Evolutionary conservation across 2,888 invertebrate species (phyloP).

Genomic region (Lasioglossum villosulum): DNA sequence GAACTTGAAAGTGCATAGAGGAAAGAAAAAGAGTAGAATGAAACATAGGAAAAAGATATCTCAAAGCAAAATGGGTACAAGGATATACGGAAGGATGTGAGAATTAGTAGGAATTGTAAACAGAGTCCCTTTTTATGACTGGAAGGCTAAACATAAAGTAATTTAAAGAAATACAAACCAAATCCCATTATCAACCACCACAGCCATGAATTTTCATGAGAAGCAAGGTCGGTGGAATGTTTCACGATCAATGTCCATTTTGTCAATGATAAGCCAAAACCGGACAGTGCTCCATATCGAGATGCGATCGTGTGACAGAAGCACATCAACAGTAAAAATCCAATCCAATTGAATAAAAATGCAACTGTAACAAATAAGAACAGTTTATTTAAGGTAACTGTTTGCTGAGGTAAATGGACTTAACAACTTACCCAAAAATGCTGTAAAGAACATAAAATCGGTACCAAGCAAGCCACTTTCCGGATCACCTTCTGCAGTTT

Average conservation of each 20-base stretch:
- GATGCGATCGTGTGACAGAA: slow-evolving; percentile 97
- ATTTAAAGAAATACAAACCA: slow-evolving; percentile 85
- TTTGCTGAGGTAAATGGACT: slow-evolving; percentile 14
- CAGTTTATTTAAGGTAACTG: slow-evolving; percentile 4
- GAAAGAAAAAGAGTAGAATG: too few species aligned
- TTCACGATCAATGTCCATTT: slow-evolving; percentile 98
- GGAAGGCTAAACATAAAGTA: too few species aligned
- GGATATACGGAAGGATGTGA: too few species aligned
- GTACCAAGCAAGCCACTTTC: slow-evolving; percentile 95
- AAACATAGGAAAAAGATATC: too few species aligned
- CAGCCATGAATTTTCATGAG: slow-evolving; percentile 95
- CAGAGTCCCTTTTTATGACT: too few species aligned
- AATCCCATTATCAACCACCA: slow-evolving; percentile 97
- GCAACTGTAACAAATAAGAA: slow-evolving; percentile 88
- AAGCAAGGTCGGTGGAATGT: slow-evolving; percentile 94
- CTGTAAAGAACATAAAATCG: slow-evolving; percentile 96
- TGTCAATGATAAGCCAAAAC: slow-evolving; percentile 96
- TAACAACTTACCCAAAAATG: slow-evolving; percentile 90
- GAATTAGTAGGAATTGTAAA: too few species aligned
- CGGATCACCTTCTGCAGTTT: slow-evolving; percentile 89
- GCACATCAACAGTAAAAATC: slow-evolving; percentile 95
- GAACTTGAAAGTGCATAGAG: too few species aligned
- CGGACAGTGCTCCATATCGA: slow-evolving; percentile 95
- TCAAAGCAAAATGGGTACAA: too few species aligned
- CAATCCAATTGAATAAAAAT: slow-evolving; percentile 98